Conservation (phyloP, 1,140 invertebrate species). For the Sesamia nonagrioides region DNA sequence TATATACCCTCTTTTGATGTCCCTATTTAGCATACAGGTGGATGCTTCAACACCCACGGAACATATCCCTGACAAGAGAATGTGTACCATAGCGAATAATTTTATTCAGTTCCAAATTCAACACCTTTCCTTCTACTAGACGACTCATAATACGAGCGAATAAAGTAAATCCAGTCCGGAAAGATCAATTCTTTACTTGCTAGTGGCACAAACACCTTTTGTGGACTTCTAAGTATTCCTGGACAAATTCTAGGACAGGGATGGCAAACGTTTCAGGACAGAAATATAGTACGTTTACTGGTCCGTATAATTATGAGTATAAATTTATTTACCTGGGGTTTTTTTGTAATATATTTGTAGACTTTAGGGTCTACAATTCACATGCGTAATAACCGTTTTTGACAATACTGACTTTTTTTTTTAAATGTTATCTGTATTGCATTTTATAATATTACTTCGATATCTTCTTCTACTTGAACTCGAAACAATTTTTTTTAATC, state of each 20-base stretch:
- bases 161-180: slow-evolving; percentile 16
- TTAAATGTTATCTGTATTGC: no score
- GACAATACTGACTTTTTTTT: no score
- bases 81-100: not conserved
- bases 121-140: not conserved
- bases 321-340: no score
- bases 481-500: no score
- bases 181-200: slow-evolving; percentile 24
- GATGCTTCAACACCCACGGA: not conserved
- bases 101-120: not conserved
- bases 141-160: slow-evolving; percentile 12
- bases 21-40: not conserved
- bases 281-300: no score
- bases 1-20: not conserved
- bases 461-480: no score
- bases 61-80: not conserved
- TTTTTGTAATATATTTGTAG: no score
- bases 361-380: no score
- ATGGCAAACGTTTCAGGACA: not conserved
- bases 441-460: no score
- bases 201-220: slow-evolving; percentile 28
- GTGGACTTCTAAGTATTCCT: not conserved
- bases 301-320: no score
- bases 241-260: not conserved
- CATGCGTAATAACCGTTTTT: no score